Percentiles rank a stretch among this genome's conserved stretches.
phyloP scores from a whole-genome alignment of 2,113 vertebrate species.

The Limanda limanda region DNA sequence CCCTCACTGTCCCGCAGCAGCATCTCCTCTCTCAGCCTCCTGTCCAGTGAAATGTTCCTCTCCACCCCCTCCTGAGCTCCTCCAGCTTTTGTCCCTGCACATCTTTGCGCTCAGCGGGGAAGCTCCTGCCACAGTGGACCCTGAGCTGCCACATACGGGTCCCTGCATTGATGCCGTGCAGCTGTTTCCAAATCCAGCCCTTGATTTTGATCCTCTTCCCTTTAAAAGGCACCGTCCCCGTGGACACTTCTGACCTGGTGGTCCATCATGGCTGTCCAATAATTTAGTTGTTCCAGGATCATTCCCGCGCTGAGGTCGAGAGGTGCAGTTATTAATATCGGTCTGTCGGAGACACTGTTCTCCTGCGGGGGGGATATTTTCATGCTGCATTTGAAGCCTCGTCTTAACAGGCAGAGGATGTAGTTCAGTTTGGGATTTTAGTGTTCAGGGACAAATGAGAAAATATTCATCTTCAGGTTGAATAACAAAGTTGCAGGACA shows the following conservation, averaged over 20 bases:
- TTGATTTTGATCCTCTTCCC: slow-evolving; percentile 80
- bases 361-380: slow-evolving; percentile 4
- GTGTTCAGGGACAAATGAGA: not conserved
- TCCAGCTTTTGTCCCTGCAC: slow-evolving; percentile 74
- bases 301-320: slow-evolving; percentile 15
- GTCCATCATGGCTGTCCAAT: slow-evolving; percentile 51
- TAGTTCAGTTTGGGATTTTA: not conserved
- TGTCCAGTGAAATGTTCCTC: slow-evolving; percentile 22
- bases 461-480: not conserved
- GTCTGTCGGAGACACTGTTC: slow-evolving; percentile 5
- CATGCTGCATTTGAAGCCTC: not conserved
- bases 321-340: slow-evolving; percentile 15
- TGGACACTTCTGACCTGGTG: slow-evolving; percentile 63
- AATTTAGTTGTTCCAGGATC: slow-evolving; percentile 47
- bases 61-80: slow-evolving; percentile 21
- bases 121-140: slow-evolving; percentile 61
- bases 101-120: slow-evolving; percentile 77
- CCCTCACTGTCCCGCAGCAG: slow-evolving; percentile 3
- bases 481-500: not conserved
- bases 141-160: slow-evolving; percentile 52
- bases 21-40: slow-evolving; percentile 23
- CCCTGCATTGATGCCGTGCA: slow-evolving; percentile 74
- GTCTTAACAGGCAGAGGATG: not conserved
- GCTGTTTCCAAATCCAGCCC: slow-evolving; percentile 84
- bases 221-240: slow-evolving; percentile 30